Evolutionary conservation across 2,113 vertebrate species (phyloP).

Genomic region (Hipposideros armiger): DNA sequence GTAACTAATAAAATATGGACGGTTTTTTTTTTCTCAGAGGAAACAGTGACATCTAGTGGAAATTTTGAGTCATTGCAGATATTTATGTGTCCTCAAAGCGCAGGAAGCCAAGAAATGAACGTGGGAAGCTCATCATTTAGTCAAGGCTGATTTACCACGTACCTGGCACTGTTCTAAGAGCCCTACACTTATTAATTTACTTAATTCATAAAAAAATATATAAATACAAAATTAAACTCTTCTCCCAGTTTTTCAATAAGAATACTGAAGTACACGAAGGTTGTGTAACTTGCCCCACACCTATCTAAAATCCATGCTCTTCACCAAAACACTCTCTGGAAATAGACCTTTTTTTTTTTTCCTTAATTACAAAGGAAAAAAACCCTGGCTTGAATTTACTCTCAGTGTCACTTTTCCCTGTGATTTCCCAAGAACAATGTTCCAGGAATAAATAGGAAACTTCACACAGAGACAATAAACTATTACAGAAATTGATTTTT

Average conservation of each 20-base stretch:
- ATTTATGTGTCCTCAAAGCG: neutral
- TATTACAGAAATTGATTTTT: neutral
- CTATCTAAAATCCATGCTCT: neutral
- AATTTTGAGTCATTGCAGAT: neutral
- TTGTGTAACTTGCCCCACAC: neutral
- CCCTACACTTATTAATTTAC: neutral
- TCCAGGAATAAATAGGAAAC: neutral
- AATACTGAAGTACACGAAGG: neutral
- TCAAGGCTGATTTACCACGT: neutral
- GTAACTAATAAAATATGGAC: neutral
- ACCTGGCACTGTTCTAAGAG: neutral
- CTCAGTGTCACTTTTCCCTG: neutral
- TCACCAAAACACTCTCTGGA: neutral
- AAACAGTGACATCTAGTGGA: constrained; percentile 81
- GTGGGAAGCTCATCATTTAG: neutral
- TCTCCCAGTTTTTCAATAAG: neutral
- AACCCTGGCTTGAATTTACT: neutral
- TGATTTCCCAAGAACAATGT: neutral
- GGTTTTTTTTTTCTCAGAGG: neutral
- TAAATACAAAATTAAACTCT: neutral
- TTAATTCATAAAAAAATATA: neutral
- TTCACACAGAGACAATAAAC: neutral
- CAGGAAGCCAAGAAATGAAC: neutral
- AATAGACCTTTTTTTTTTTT: neutral
- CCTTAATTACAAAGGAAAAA: neutral